Base-by-base conservation (phyloP, 2,888 invertebrate species). In the Acanthacorydalis orientalis region DNA sequence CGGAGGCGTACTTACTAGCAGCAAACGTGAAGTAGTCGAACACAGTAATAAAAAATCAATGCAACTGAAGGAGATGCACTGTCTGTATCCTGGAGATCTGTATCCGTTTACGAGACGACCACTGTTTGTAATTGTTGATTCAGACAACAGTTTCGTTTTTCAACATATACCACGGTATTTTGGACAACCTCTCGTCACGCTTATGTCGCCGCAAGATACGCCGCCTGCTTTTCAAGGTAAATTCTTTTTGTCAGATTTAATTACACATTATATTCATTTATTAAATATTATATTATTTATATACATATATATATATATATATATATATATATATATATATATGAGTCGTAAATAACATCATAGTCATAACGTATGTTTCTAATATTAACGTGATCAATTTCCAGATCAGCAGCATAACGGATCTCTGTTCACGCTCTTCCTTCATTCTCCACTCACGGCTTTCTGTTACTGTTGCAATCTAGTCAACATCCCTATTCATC, bases 31-130 rank as follows among this genome's bases (percentile, higher is more conserved):
- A 59, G 75, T 76, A 45, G 34, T 47, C 38, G 47, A 47, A 12
- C 67, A 68, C 54, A 62, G 65, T 57, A 53, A 47, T 11, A 47
- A 47, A 31, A 65, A 66, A 53, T 68, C 64, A 51, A 64, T 59
- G 46, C 70, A 72, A 57, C 66, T 68, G 53, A 84, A 80, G 62
- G 83, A 84, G 60, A 75, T 74, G 42, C 81, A 82, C 62, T 83
- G 86, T 63, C 72, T 96, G 53, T 89, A 93, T 65, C 95, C 95
- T 32, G 93, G 91, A 51, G 96, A 96, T 67, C 68, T 96, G 52
- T 85, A 86, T 64, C 88, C 93, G 1, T 95, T 87, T 69, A 90
- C 91, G 14, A 76, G 96, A 56, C 82, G 88, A 59, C 95, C 96
- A 33, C 73, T 95, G 51, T 91, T 95, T 69, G 75, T 95, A 50